A percentile compares a stretch with the other conserved stretches of the same genome.
Evolutionary conservation across 2,113 vertebrate species (phyloP).

Genomic region (Xiphophorus hellerii): DNA sequence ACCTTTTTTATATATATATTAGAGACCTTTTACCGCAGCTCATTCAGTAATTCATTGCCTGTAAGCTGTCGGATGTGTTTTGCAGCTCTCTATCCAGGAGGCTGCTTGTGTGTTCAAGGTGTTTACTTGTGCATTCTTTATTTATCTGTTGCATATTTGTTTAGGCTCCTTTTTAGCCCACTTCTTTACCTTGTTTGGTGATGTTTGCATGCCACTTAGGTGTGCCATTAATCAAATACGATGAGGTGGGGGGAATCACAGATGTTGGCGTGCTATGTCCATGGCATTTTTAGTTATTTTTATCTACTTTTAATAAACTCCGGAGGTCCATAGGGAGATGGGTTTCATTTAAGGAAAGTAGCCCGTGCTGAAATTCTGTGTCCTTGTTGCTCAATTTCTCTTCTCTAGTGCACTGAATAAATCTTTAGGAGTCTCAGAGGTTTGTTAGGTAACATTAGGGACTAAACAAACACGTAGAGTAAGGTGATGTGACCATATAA

Average conservation of each 20-base stretch:
- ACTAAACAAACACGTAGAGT: background rate
- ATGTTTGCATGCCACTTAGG: constrained; percentile 48
- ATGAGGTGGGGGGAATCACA: constrained; percentile 15
- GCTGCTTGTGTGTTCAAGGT: constrained; percentile 37
- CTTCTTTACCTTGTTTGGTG: constrained; percentile 29
- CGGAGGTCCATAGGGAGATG: constrained; percentile 8
- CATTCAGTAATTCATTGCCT: constrained; percentile 20
- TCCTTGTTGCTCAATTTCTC: constrained; percentile 18
- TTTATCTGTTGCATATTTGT: constrained; percentile 30
- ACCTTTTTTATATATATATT: background rate
- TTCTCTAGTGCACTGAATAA: constrained; percentile 36
- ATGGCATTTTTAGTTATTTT: constrained; percentile 36
- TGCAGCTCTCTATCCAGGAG: constrained; percentile 34
- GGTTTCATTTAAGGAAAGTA: constrained; percentile 16
- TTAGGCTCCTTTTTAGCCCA: constrained; percentile 27
- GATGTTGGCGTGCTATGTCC: constrained; percentile 44
- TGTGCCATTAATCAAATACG: constrained; percentile 37
- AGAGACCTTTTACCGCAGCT: constrained; percentile 33
- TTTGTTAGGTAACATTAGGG: background rate
- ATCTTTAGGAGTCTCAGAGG: constrained; percentile 48
- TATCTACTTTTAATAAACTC: constrained; percentile 29
- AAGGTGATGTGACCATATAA: background rate
- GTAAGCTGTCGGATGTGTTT: constrained; percentile 11
- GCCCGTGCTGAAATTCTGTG: constrained; percentile 32
- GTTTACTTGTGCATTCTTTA: constrained; percentile 41